Percentiles rank a stretch among this genome's conserved stretches.
Evolutionary conservation across 1,140 invertebrate genomes (phyloP).

Genomic region (Aphidius ervi): DNA sequence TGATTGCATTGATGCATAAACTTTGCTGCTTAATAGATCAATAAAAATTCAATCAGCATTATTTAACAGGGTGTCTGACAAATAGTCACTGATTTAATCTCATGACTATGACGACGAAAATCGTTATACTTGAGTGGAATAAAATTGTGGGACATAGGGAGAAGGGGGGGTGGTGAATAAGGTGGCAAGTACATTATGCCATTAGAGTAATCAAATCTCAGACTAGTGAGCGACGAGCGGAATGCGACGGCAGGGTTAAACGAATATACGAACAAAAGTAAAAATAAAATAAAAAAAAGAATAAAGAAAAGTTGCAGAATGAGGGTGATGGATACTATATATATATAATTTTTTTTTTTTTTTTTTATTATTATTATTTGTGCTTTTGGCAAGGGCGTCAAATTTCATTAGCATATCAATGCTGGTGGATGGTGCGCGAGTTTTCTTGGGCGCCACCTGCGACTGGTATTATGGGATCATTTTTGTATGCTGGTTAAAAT

Average conservation of each 20-base stretch:
- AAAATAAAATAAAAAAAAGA: background rate
- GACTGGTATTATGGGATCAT: conserved; percentile 50
- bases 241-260: conserved; percentile 41
- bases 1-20: no score
- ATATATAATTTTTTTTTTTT: conserved; percentile 10
- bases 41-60: no score
- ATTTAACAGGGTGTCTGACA: no score
- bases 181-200: conserved; percentile 35
- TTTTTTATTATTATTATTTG: background rate
- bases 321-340: conserved; percentile 1
- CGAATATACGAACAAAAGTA: conserved; percentile 23
- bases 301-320: conserved; percentile 12
- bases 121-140: no score
- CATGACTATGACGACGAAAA: no score
- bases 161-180: no score
- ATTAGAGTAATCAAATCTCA: conserved; percentile 48
- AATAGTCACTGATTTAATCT: no score
- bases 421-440: conserved; percentile 47
- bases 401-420: conserved; percentile 58
- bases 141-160: no score
- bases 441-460: conserved; percentile 49
- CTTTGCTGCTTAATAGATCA: no score
- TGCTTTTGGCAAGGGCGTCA: conserved; percentile 44
- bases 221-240: conserved; percentile 29
- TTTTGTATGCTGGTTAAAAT: conserved; percentile 16